Base-by-base conservation (phyloP, 1,140 invertebrate genomes). In the Diorhabda elongata region DNA sequence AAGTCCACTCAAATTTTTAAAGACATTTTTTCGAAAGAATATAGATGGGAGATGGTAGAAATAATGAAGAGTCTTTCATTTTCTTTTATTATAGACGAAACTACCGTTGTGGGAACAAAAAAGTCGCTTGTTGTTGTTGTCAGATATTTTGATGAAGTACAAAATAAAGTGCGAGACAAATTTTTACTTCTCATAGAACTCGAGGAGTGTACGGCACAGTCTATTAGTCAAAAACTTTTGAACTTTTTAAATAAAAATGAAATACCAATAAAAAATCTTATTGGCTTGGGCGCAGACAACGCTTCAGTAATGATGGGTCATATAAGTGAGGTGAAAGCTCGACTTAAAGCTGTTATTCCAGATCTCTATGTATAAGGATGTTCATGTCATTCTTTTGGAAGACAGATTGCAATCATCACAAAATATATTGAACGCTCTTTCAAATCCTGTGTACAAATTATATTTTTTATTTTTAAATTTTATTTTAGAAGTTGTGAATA, bases 271-370 rank as follows among this genome's bases (percentile, higher is more conserved):
- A 78, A 72, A 11, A 79, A 81, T 69, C 70, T 81, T 65, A 69
- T 80, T 63, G 78, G 80, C 4, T 82, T 81, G 76, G 79, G 76
- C 58, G 69, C 79, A 67, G 81, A 82, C 71, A 77, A 77, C 0
- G 74, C 80, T 7, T 81, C 77, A 60, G 62, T 68, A 6, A 82
- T 82, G 77, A 76, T 81, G 70, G 80, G 81, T 43, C 8, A 68
- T 45, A 42, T 80, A 42, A 65, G 82, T 75, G 82, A 78, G 5
- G 59, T 83, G 11, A n/a, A 9, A 62, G 61, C 61, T 9, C 42
- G 43, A 42, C 64, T 70, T n/a, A 58, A 9, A 42, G 11, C 56
- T n/a, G 65, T 67, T 47, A 63, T 70, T 58, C 59, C 66, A 6
- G 5, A 66, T 58, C 11, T 68, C 5, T 69, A 64, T 59, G 26